Percentiles rank a stretch among this genome's conserved stretches.
Conservation (phyloP, 23 tunicate genomes). For the Trididemnum nubilum region DNA sequence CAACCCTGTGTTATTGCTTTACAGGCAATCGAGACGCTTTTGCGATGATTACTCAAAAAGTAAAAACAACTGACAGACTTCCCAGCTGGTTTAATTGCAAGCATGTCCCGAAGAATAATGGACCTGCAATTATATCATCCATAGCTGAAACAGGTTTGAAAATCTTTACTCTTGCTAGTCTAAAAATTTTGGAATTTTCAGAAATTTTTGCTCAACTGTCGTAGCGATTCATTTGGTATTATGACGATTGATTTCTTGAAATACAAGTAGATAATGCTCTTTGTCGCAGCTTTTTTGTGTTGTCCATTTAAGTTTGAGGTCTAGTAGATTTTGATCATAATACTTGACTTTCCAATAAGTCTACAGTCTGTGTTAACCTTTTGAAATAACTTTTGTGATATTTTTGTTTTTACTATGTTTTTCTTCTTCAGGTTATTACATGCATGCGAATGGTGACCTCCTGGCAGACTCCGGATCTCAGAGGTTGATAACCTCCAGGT, state of each 20-base stretch:
- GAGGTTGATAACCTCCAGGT: constrained; percentile 37
- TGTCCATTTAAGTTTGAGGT: no score
- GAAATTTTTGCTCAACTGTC: not conserved
- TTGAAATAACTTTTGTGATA: no score
- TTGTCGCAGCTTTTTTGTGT: no score
- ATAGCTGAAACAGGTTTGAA: constrained; percentile 83
- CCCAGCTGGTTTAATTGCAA: constrained; percentile 79
- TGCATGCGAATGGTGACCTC: constrained; percentile 53
- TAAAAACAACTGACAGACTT: constrained; percentile 31
- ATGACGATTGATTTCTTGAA: no score
- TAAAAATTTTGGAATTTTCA: not conserved
- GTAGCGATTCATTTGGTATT: no score
- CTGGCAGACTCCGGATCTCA: constrained; percentile 19
- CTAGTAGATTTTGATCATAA: no score
- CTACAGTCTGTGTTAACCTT: no score
- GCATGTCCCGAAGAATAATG: constrained; percentile 34
- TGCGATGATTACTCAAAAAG: constrained; percentile 82
- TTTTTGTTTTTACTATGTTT: no score
- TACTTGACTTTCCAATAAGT: no score
- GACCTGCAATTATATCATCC: constrained; percentile 33
- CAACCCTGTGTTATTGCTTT: no score
- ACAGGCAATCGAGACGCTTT: constrained; percentile 72
- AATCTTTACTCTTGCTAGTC: not conserved
- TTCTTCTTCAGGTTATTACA: constrained; percentile 89
- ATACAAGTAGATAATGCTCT: no score